Conservation (phyloP, 1,140 invertebrate genomes). For the Contarinia nasturtii region DNA sequence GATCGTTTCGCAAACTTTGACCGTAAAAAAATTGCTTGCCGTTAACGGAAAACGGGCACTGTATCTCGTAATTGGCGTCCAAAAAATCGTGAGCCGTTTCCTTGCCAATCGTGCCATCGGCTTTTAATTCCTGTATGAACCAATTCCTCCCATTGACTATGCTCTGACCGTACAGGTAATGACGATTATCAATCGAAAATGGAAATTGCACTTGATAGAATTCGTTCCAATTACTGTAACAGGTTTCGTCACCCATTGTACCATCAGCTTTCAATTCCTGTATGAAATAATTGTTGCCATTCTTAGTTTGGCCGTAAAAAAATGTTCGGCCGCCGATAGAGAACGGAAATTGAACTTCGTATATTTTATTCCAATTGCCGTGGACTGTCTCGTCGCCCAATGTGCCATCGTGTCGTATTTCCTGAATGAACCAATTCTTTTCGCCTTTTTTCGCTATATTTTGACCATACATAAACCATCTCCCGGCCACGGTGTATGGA, state of each 20-base stretch:
- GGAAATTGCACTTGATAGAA: not conserved
- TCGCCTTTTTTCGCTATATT: not conserved
- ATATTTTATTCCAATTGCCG: not conserved
- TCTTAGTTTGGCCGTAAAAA: not conserved
- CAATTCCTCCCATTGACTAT: not conserved
- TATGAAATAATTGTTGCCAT: not conserved
- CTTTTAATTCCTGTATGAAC: not conserved
- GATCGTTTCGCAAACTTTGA: not conserved
- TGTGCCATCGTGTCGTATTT: not conserved
- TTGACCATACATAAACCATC: not conserved
- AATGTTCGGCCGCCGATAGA: not conserved
- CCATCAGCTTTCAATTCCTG: not conserved
- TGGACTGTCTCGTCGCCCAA: not conserved
- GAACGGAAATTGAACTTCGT: not conserved
- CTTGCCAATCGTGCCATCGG: not conserved
- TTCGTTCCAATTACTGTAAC: not conserved
- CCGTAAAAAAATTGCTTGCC: not conserved
- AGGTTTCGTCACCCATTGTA: not conserved
- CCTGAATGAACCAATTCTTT: not conserved
- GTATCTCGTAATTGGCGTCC: not conserved
- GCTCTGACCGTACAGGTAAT: not conserved
- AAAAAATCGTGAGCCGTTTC: not conserved
- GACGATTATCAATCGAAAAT: not conserved
- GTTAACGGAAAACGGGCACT: not conserved
- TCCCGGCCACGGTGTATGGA: not conserved